Base-by-base conservation (phyloP, 2,888 invertebrate species). In the Steinernema hermaphroditum region DNA sequence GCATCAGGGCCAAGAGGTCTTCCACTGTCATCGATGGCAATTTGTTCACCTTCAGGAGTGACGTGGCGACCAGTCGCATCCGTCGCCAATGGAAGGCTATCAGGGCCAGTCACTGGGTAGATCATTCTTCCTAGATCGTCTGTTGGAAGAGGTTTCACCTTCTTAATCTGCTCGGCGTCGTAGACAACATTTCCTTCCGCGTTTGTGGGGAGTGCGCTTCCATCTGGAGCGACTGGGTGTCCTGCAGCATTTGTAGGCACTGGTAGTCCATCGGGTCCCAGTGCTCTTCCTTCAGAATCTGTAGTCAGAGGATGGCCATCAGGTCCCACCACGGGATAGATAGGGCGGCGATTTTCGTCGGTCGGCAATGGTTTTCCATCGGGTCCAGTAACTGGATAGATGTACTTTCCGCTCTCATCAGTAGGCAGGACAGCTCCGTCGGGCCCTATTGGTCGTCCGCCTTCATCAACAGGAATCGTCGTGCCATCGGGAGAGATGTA, bases 261-360 rank as follows among this genome's bases (percentile, higher is more conserved):
- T 2, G 37, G 68, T 16, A 12, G 9, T 4, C 41, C 68, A 27
- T 62, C 41, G 4, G 68, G 68, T 4, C 41, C 68, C n/a, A 62
- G n/a, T 4, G 34, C 16, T 27, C 24, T 62, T 37, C 68, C 68
- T n/a, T 16, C n/a, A 62, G 77, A 72, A 70, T 77, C 78, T 16
- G 78, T 78, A 0, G 74, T 72, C 0, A 75, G 43, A 12, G 78
- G 78, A 32, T 75, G 73, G 14, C 80, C 78, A 54, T 80, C 78
- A 1, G 75, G 74, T 43, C 75, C 74, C 8, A 75, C 74, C n/a
- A 74, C 74, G 46, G 72, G 69, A 32, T 74, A 72, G 14, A 76
- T 57, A 14, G 72, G 32, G 8, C 37, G 37, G 6, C 72, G 68
- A 22, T 4, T 4, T 24, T 9, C 9, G 69, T 72, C 69, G 2